These are phyloP conservation scores for Torymus texanus DNA, from an alignment of 2,888 invertebrate genomes.

Conservation along the genomic window DNA sequence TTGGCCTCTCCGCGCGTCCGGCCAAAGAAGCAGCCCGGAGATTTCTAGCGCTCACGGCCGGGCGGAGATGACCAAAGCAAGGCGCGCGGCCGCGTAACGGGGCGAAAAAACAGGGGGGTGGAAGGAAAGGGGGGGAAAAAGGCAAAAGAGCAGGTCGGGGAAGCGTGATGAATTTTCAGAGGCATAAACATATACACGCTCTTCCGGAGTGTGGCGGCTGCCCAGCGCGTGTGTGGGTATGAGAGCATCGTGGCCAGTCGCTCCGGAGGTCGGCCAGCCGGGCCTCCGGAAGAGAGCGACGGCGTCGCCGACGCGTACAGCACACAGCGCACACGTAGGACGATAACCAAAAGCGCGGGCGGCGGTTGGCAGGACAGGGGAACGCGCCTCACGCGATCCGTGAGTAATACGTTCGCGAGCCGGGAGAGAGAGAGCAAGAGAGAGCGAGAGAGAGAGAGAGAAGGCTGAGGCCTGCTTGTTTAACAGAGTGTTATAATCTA, in stretches of 20 bases:
- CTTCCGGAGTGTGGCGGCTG: background rate
- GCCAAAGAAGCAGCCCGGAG: no score
- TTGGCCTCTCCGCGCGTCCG: no score
- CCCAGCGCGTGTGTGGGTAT: background rate
- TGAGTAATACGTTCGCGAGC: conserved; percentile 73
- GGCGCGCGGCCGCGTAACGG: no score
- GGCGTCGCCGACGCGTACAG: conserved; percentile 62
- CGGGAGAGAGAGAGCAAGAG: conserved; percentile 11
- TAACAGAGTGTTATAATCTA: conserved; percentile 76
- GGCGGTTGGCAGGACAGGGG: conserved; percentile 73
- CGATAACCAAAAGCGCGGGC: conserved; percentile 71
- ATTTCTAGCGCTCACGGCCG: no score
- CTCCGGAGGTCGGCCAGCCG: conserved; percentile 17
- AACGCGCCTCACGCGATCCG: conserved; percentile 75
- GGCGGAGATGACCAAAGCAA: no score
- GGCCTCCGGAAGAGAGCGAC: conserved; percentile 24
- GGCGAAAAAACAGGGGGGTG: background rate
- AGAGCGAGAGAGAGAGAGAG: no score
- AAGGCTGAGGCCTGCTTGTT: conserved; percentile 71
- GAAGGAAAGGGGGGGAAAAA: background rate
- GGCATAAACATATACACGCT: conserved; percentile 10
- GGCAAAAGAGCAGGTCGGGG: no score
- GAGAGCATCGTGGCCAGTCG: background rate
- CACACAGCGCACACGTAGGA: conserved; percentile 62
- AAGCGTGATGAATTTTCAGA: conserved; percentile 26